Percentiles rank a stretch among this genome's conserved stretches.
These are phyloP conservation scores for Alloscopus bannaensis DNA, from an alignment of 2,888 invertebrate genomes.

Conservation along the genomic window DNA sequence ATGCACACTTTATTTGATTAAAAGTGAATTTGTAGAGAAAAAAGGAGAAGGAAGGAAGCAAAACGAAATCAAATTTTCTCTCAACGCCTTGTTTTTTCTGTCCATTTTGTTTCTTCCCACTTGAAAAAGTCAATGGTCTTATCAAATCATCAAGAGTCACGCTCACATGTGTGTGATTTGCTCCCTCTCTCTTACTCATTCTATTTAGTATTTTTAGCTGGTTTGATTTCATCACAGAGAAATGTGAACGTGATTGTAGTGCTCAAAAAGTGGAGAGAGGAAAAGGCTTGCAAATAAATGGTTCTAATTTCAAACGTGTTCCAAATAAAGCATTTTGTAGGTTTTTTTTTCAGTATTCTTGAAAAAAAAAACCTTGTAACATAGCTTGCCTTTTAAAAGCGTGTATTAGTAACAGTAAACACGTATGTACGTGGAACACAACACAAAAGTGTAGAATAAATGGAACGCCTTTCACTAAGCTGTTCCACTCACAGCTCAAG, in stretches of 20 bases:
- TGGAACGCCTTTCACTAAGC: too few species aligned
- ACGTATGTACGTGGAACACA: too few species aligned
- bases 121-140: constrained; percentile 42
- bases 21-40: constrained; percentile 40
- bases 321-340: background rate
- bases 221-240: background rate
- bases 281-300: background rate
- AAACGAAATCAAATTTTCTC: constrained; percentile 20
- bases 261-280: background rate
- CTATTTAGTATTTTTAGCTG: background rate
- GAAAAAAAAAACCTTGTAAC: too few species aligned
- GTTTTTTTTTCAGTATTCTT: too few species aligned
- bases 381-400: too few species aligned
- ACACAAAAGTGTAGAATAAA: too few species aligned
- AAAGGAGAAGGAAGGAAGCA: constrained; percentile 15
- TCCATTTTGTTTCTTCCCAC: background rate
- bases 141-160: constrained; percentile 29
- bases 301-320: background rate
- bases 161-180: background rate
- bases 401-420: too few species aligned
- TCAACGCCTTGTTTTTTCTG: background rate
- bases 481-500: too few species aligned
- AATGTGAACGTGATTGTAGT: background rate
- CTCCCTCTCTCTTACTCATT: background rate
- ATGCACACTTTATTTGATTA: constrained; percentile 57